Evolutionary conservation across 2,797 vertebrate genomes (phyloP), one percentile per base, ranked within the genome.

Genomic region (Rhabdophis nuchalis): DNA sequence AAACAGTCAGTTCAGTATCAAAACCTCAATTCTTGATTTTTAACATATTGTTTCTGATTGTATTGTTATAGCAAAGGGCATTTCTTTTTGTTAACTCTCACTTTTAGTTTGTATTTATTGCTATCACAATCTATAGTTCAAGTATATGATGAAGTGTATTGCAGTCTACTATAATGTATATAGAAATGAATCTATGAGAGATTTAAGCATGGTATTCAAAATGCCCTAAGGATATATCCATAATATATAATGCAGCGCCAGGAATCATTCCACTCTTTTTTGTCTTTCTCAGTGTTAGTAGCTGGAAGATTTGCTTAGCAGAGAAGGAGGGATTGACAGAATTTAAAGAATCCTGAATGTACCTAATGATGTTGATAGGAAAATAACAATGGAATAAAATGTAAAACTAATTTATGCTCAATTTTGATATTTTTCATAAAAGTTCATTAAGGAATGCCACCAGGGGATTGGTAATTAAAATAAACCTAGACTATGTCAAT

Each of bases 1-100:
- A 85, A 96, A 96, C 96, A 87, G 60, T 36, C 52, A 86, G 82
- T 94, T 95, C 93, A 85, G 91, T 4, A 93, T 72, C 92, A 91
- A 96, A 96, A 94, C 0, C 0, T 91, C 25, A 91, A 89, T 87
- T 56, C 93, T 53, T 89, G 50, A 92, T 61, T 88, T 92, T 53
- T 14, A 72, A 58, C 36, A 4, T 50, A 41, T 91, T 93, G 25
- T 64, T 90, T 88, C 87, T 53, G 32, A 50, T 16, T 20, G 7
- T 86, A 41, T 23, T 91, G 32, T 10, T 1, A 8, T 5, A 72
- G 27, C 46, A 41, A 72, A 72, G 18, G 27, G 27, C 0, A 5
- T 91, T 87, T 91, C 50, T 41, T 50, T 60, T 52, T 61, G 27
- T 72, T 87, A 91, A 41, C 2, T 8, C 32, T 46, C 61, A 64